These are phyloP conservation scores for Characodon lateralis DNA, from an alignment of 2,797 vertebrate species.

Conservation along the genomic window DNA sequence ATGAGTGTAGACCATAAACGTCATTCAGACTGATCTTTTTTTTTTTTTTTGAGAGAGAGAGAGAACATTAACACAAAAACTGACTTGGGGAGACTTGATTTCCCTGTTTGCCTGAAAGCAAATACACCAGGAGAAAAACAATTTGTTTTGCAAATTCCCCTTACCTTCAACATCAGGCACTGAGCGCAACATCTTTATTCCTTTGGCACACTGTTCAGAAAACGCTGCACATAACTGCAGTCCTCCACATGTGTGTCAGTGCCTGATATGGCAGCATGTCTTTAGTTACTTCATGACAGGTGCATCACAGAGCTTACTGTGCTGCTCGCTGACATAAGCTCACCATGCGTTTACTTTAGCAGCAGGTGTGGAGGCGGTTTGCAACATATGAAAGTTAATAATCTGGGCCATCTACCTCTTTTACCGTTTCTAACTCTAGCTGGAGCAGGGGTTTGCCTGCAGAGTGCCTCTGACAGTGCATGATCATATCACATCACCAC, in stretches of 20 bases:
- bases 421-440: not conserved
- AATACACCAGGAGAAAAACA: not conserved
- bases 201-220: not conserved
- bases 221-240: not conserved
- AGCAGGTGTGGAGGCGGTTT: conserved; percentile 1
- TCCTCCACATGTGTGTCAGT: not conserved
- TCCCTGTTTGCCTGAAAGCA: not conserved
- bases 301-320: conserved; percentile 15
- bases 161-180: not conserved
- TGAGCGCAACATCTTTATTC: no score
- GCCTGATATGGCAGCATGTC: not conserved
- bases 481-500: no score
- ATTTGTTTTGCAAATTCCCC: not conserved
- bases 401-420: not conserved
- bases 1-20: not conserved
- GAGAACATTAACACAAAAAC: not conserved
- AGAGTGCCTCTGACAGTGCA: not conserved
- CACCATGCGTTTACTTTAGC: not conserved
- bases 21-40: not conserved
- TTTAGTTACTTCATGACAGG: conserved; percentile 34
- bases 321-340: conserved; percentile 10
- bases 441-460: not conserved
- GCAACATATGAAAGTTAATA: not conserved
- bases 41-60: not conserved
- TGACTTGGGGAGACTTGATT: not conserved